Evolutionary conservation across 2,888 invertebrate species (phyloP), one percentile per base, ranked within the genome.

Genomic region (Parnassius mnemosyne): DNA sequence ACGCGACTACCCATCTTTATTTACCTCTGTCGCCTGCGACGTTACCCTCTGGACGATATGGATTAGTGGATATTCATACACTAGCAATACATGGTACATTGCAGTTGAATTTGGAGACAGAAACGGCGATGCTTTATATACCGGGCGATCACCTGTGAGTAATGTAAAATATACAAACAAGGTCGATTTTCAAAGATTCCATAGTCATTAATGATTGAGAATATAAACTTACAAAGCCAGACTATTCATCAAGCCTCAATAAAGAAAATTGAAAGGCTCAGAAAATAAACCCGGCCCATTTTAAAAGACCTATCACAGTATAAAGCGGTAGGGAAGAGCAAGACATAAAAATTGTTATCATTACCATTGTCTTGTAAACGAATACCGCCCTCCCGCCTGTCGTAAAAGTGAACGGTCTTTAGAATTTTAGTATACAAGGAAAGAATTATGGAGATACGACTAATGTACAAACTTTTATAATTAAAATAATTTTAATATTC

Each of bases 321-420:
- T 44, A 50, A 51, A 61, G 54, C 59, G 58, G 56, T 46, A 43
- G 57, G 59, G 54, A 61, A 59, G 65, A 62, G 67, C 70, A 70
- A 69, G 71, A 74, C 72, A 72, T 77, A 75, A 77, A 77, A 76
- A 77, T 75, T 76, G 72, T 80, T 78, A 79, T 79, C 76, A 77
- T 78, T 79, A 77, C 73, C 78, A 73, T 76, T 76, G 76, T 77
- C 74, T 74, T 74, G 73, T 76, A 74, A 78, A 74, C 71, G 72
- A 75, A 75, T 71, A 71, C 71, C 69, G 69, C 71, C 71, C 71
- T 70, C 69, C 67, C 70, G 74, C 57, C 69, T 70, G 71, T 72
- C 73, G 74, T 75, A 73, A 76, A 77, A 79, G 65, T 73, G 72
- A 69, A 72, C 65, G 69, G 74, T 75, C 71, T 76, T 76, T 76